Percentiles rank a stretch among this genome's conserved stretches.
phyloP scores from a whole-genome alignment of 64 coral and sea anemone species.

The Porites lutea region DNA sequence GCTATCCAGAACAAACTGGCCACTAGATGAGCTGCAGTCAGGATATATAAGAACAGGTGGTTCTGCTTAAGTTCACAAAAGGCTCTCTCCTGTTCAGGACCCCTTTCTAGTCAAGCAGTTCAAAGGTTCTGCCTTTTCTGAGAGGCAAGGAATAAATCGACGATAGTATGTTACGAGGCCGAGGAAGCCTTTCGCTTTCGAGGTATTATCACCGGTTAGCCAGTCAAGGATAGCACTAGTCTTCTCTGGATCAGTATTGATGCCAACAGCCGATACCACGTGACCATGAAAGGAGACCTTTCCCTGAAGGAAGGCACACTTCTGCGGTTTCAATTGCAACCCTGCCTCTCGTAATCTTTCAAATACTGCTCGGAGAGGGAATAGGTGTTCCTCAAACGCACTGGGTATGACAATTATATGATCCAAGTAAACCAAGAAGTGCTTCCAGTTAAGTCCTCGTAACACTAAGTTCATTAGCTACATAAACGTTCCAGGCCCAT shows the following conservation, averaged over 20 bases:
- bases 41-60: constrained; percentile 33
- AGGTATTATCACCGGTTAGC: neutral
- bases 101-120: constrained; percentile 37
- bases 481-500: constrained; percentile 43
- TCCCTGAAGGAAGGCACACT: constrained; percentile 32
- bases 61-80: constrained; percentile 34
- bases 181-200: constrained; percentile 11
- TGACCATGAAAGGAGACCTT: neutral
- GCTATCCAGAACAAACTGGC: constrained; percentile 46
- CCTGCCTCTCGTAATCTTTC: constrained; percentile 45
- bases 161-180: constrained; percentile 18
- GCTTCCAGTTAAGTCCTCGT: constrained; percentile 42
- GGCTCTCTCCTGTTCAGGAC: neutral
- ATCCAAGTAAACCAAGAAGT: constrained; percentile 45
- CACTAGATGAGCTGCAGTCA: neutral
- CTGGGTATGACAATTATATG: constrained; percentile 56
- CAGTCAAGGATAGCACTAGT: constrained; percentile 9
- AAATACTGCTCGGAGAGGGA: constrained; percentile 36
- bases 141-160: constrained; percentile 9
- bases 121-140: neutral
- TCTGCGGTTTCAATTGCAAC: constrained; percentile 49
- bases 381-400: constrained; percentile 61
- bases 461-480: constrained; percentile 56
- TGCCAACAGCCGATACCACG: constrained; percentile 30
- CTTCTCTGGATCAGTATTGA: constrained; percentile 30